Evolutionary conservation across 2,888 invertebrate genomes (phyloP), one percentile per base, ranked within the genome.

Genomic region (Limnephilus marmoratus): DNA sequence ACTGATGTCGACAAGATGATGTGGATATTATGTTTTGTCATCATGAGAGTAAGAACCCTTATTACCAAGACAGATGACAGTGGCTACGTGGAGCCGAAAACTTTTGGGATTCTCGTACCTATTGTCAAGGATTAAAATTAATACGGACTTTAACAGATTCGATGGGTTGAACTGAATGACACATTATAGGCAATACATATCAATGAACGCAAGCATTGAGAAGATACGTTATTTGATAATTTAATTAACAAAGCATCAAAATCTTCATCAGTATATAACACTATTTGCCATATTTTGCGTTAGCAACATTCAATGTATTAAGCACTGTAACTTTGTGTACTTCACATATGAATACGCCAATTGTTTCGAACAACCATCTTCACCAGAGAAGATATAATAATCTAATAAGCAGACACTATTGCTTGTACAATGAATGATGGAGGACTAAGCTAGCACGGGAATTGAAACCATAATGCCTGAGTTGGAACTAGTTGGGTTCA

Each of bases 1-100:
- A 82, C 82, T 82, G 82, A 82, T 82, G 34, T 82, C 82, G 82
- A 82, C 82, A 82, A 82, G 82, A 82, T 82, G 29, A 82, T 82
- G 29, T 82, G 34, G 82, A 82, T 34, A 82, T 82, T 82, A 82
- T 82, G 34, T 82, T 82, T 34, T 82, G 29, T 82, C 31, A 82
- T 82, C 82, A 34, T 82, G 82, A 31, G 29, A 82, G 29, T 82
- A 34, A 82, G 82, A 82, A 82, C 82, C 82, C 34, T 82, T 68
- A 68, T 68, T 68, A 68, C 68, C 68, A 68, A 68, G 68, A 68
- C 68, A 68, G 68, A 68, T 68, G 68, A 68, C 68, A 68, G 68
- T 68, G 24, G 68, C 68, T 68, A 68, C 68, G 24, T 68, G 68
- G 24, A 68, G 68, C 68, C 24, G 24, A 24, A 68, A 68, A 68